These are phyloP conservation scores for Drosophila malerkotliana DNA, from an alignment of 1,140 invertebrate species.

Conservation along the genomic window DNA sequence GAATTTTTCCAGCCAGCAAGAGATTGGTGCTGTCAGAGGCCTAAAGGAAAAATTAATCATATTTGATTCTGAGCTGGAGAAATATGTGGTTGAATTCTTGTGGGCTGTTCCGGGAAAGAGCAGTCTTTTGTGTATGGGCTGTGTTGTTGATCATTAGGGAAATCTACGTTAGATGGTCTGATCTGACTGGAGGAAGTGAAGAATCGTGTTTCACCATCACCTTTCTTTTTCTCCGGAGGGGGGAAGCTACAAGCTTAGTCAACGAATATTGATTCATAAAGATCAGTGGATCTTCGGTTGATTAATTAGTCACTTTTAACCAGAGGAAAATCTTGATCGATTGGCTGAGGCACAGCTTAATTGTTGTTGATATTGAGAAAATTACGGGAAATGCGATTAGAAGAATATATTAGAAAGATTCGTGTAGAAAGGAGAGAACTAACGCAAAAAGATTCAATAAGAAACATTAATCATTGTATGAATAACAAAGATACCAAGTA, in stretches of 20 bases:
- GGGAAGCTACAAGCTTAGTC: conserved; percentile 8
- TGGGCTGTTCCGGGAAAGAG: conserved; percentile 38
- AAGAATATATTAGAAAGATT: neutral
- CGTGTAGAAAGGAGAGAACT: too few species aligned
- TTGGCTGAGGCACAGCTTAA: conserved; percentile 39
- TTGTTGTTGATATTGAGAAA: conserved; percentile 38
- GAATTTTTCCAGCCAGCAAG: conserved; percentile 36
- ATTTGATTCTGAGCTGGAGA: conserved; percentile 61
- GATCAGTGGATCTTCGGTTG: conserved; percentile 44
- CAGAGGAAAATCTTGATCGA: conserved; percentile 32
- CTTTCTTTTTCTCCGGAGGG: conserved; percentile 7
- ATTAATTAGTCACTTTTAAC: conserved; percentile 35
- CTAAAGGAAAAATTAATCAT: conserved; percentile 73
- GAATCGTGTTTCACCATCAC: conserved; percentile 36
- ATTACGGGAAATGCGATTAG: conserved; percentile 14
- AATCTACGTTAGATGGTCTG: conserved; percentile 2
- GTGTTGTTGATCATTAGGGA: conserved; percentile 23
- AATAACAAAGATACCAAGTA: neutral
- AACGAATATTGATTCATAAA: conserved; percentile 43
- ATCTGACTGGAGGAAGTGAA: conserved; percentile 29
- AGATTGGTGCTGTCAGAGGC: conserved; percentile 54
- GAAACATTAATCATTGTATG: neutral
- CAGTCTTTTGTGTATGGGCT: conserved; percentile 15
- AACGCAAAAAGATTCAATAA: neutral
- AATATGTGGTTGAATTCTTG: conserved; percentile 56